phyloP scores from a whole-genome alignment of 2,888 invertebrate genomes.

The Venusia cambrica region DNA sequence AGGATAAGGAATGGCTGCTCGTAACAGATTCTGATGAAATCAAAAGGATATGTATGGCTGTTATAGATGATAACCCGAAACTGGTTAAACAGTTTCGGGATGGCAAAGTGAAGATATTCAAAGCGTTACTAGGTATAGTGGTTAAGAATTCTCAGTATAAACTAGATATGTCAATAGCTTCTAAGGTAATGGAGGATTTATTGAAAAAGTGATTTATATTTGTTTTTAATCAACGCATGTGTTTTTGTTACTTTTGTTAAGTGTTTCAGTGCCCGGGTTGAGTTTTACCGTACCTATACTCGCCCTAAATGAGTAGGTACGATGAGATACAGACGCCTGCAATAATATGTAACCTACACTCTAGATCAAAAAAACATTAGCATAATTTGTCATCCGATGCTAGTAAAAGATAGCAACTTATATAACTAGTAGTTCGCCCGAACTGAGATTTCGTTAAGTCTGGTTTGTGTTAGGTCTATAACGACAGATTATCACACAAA shows the following conservation, averaged over 20 bases:
- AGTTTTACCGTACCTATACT: too few relatives aligned
- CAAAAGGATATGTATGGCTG: constrained; percentile 79
- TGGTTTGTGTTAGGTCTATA: too few relatives aligned
- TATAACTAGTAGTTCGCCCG: too few relatives aligned
- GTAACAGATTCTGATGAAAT: constrained; percentile 83
- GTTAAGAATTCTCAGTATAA: constrained; percentile 81
- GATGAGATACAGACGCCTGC: too few relatives aligned
- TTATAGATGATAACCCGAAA: constrained; percentile 84
- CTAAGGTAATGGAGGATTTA: constrained; percentile 82
- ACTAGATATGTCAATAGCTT: constrained; percentile 85
- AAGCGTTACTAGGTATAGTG: constrained; percentile 83
- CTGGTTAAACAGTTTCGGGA: constrained; percentile 83
- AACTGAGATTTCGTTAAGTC: too few relatives aligned
- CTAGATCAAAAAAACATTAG: too few relatives aligned
- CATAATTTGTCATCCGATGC: too few relatives aligned
- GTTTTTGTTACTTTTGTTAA: neutral
- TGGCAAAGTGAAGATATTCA: constrained; percentile 86
- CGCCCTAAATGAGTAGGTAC: too few relatives aligned
- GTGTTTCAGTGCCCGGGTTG: too few relatives aligned
- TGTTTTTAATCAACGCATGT: neutral
- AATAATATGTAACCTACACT: too few relatives aligned
- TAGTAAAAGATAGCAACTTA: too few relatives aligned
- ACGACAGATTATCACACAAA: too few relatives aligned
- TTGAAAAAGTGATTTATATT: constrained; percentile 67
- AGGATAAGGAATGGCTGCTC: constrained; percentile 83